Percentiles rank a stretch among this genome's conserved stretches.
Evolutionary conservation across 1,140 invertebrate genomes (phyloP).

Genomic region (Aphelinus atriplicis): DNA sequence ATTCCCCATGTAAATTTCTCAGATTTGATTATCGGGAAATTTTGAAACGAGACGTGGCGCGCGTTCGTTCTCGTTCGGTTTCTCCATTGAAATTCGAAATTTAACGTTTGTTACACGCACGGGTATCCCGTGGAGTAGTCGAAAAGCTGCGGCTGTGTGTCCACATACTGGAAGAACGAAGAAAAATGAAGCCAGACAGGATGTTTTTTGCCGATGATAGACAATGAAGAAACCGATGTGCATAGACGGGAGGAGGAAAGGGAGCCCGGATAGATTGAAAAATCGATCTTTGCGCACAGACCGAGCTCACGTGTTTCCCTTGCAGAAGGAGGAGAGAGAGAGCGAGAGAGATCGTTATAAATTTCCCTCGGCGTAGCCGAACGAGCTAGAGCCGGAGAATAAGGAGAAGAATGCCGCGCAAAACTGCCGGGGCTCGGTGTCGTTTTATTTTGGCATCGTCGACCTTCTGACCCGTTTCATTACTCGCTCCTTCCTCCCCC

Average conservation of each 20-base stretch:
- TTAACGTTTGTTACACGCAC: too few species aligned
- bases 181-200: too few species aligned
- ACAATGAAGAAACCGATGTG: conserved; percentile 6
- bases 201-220: too few species aligned
- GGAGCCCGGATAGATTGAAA: conserved; percentile 12
- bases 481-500: background rate
- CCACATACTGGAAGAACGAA: too few species aligned
- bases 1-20: background rate
- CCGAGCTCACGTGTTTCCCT: background rate
- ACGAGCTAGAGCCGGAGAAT: background rate
- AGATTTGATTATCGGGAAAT: background rate
- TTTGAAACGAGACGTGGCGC: too few species aligned
- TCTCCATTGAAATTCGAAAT: too few species aligned
- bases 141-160: too few species aligned
- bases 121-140: too few species aligned
- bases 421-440: conserved; percentile 24
- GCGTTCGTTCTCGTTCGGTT: too few species aligned
- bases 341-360: conserved; percentile 24
- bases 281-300: background rate
- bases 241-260: background rate
- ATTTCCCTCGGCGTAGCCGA: conserved; percentile 4
- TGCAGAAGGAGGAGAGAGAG: background rate
- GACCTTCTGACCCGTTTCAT: conserved; percentile 36
- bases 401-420: conserved; percentile 13
- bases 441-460: conserved; percentile 14